Percentiles rank a stretch among this genome's conserved stretches.
These are phyloP conservation scores for Tipula lateralis DNA, from an alignment of 2,888 invertebrate species.

Conservation along the genomic window DNA sequence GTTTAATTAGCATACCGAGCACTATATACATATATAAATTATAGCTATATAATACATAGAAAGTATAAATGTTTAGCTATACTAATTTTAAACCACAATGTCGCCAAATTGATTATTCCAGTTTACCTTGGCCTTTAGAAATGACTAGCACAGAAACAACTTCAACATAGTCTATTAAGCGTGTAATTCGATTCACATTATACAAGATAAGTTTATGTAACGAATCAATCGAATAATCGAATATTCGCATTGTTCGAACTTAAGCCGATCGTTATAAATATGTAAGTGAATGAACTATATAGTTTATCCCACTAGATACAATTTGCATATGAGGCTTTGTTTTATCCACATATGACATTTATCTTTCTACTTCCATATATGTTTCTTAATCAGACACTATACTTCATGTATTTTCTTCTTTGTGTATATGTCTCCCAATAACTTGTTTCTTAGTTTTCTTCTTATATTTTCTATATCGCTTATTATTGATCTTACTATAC, in stretches of 20 bases:
- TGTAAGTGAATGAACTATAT: not conserved
- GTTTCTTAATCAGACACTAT: not conserved
- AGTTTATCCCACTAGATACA: not conserved
- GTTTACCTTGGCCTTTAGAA: conserved; percentile 13
- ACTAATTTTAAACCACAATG: not conserved
- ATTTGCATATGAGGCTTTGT: not conserved
- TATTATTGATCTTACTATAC: not conserved
- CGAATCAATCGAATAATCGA: not conserved
- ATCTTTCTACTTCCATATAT: not conserved
- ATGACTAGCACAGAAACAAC: not conserved
- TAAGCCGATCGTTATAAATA: not conserved
- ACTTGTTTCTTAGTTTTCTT: not conserved
- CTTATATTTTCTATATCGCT: not conserved
- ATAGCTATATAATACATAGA: too few relatives aligned
- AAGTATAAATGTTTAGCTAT: too few relatives aligned
- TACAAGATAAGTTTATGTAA: not conserved
- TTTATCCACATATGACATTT: not conserved
- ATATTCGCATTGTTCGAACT: not conserved
- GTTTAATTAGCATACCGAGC: too few relatives aligned
- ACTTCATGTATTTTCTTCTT: not conserved
- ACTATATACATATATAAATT: too few relatives aligned
- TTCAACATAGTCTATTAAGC: not conserved
- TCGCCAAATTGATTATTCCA: not conserved
- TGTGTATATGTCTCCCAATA: not conserved
- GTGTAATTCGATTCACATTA: not conserved